Base-by-base conservation (phyloP, 1,140 invertebrate genomes). In the Eciton burchellii region DNA sequence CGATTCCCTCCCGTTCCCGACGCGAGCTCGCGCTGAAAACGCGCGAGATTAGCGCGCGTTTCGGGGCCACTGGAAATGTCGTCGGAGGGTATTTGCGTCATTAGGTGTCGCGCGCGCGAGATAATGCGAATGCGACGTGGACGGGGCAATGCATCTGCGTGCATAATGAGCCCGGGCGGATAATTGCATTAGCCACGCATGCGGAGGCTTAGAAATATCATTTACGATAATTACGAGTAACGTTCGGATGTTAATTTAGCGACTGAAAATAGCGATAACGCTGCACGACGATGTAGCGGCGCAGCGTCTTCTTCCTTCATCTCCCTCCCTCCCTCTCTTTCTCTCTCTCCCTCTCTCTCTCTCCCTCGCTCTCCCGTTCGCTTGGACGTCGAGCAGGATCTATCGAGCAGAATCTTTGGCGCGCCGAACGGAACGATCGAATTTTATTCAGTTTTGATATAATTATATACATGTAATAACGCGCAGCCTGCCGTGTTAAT, bases 401-500 rank as follows among this genome's bases (percentile, higher is more conserved):
- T n/a, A n/a, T n/a, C n/a, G n/a, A n/a, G 24, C 16, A 1, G 12
- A 35, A n/a, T n/a, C 0, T 16, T 35, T 12, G 3, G 12, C 8
- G 45, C 9, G 41, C 43, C 19, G 14, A 3, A 26, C 41, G 14
- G 41, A 73, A 60, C 26, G n/a, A 2, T 3, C 19, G 49, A 43
- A 52, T 68, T 49, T 9, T 56, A 56, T n/a, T 19, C 26, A 1
- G 56, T 56, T 26, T 66, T 45, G 6, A 6, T 35, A 56, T 12
- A 45, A 47, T 52, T 68, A 26, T 4, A n/a, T n/a, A n/a, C n/a
- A n/a, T 11, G 26, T 19, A 29, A 68, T 16, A 76, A 9, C 21
- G 24, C 1, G 3, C 41, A 56, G 35, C 21, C 45, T 29, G 16
- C 6, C 47, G 29, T 62, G 56, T 77, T 84, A 87, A 87, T 84